Percentiles rank a stretch among this genome's conserved stretches.
phyloP scores from a whole-genome alignment of 2,888 invertebrate genomes.

The Taphrorychus bicolor region DNA sequence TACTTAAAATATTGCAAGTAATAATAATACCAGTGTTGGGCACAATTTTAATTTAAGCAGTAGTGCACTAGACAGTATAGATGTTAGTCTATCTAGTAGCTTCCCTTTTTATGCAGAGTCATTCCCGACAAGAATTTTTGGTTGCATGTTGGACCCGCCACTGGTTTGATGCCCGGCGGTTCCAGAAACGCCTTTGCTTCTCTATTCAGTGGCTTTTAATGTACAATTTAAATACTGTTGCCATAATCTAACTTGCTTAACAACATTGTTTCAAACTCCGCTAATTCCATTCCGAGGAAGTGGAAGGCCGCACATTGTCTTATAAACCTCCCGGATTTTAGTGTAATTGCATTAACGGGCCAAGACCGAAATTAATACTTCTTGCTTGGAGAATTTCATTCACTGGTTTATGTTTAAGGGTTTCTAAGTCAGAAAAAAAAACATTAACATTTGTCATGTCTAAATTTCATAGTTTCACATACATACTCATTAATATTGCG shows the following conservation, averaged over 20 bases:
- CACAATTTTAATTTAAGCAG: no score
- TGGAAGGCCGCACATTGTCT: constrained; percentile 39
- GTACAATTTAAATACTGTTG: constrained; percentile 60
- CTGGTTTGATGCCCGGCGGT: constrained; percentile 23
- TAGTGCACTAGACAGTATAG: no score
- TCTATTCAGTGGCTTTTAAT: constrained; percentile 53
- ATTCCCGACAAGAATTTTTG: not conserved
- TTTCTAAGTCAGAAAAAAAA: no score
- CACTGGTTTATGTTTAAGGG: no score
- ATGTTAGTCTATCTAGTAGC: no score
- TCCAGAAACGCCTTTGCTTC: constrained; percentile 39
- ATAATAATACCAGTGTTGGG: no score
- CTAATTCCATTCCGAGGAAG: constrained; percentile 44
- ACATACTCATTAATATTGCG: no score
- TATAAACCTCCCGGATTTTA: constrained; percentile 33
- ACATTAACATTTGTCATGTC: no score
- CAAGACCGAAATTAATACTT: not conserved
- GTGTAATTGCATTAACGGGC: constrained; percentile 15
- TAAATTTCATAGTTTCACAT: no score
- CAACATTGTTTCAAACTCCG: constrained; percentile 48
- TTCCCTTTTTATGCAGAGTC: no score
- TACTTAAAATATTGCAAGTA: not conserved
- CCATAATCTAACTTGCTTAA: constrained; percentile 52
- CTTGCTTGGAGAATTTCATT: not conserved
- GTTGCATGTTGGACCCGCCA: not conserved